Conservation (phyloP, 2,888 invertebrate genomes). For the Elgonia sp. region DNA sequence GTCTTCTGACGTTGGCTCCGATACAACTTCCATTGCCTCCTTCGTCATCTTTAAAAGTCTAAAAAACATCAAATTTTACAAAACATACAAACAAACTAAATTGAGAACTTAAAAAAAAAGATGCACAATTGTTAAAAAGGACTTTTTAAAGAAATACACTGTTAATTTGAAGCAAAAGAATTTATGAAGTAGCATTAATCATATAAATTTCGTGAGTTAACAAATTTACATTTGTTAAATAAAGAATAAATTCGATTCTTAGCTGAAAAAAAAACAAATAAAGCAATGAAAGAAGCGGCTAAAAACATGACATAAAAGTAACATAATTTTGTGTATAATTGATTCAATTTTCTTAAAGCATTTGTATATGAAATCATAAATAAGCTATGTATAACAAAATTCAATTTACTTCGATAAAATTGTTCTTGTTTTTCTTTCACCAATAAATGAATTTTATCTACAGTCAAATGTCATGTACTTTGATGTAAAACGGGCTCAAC, state of each 20-base stretch:
- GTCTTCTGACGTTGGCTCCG: slow-evolving; percentile 71
- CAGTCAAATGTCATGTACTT: slow-evolving; percentile 58
- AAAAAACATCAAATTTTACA: slow-evolving; percentile 29
- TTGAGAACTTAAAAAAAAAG: too few species aligned
- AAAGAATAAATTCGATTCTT: neutral
- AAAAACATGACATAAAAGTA: neutral
- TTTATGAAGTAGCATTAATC: too few species aligned
- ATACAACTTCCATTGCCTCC: slow-evolving; percentile 69
- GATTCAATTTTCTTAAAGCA: neutral
- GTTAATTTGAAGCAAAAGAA: too few species aligned
- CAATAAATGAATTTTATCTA: slow-evolving; percentile 24
- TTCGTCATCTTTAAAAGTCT: slow-evolving; percentile 73
- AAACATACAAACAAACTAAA: too few species aligned
- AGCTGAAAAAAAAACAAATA: neutral
- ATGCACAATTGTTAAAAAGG: too few species aligned
- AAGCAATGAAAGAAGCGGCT: neutral
- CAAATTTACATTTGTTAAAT: neutral
- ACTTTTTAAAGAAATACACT: too few species aligned
- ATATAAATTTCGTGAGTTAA: neutral
- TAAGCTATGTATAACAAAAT: neutral
- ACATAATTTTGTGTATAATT: neutral
- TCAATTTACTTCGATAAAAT: slow-evolving; percentile 64
- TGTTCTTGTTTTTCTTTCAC: slow-evolving; percentile 47
- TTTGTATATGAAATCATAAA: neutral
- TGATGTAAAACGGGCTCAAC: neutral